Evolutionary conservation across 2,888 invertebrate species (phyloP).

Genomic region (Phanerotoma sp.): DNA sequence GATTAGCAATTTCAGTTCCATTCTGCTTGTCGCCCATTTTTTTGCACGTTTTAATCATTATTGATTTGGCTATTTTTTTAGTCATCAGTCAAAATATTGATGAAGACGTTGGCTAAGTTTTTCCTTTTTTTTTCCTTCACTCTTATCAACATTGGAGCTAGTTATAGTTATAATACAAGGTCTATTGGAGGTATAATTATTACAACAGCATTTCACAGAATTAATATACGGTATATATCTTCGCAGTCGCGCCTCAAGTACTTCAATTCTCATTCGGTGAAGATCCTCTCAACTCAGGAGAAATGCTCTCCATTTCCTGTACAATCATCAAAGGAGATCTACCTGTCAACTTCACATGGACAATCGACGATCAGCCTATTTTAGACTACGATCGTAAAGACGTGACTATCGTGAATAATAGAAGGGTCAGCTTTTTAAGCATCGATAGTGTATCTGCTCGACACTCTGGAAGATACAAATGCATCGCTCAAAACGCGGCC

Average conservation of each 20-base stretch:
- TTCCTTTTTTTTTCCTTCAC: conserved; percentile 5
- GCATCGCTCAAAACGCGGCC: conserved; percentile 68
- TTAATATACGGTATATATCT: background rate
- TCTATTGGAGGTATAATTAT: too few relatives aligned
- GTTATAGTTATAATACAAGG: too few relatives aligned
- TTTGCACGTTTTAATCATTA: background rate
- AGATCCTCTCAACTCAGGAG: conserved; percentile 60
- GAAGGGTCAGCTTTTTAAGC: conserved; percentile 67
- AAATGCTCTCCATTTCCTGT: conserved; percentile 64
- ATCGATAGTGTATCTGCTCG: conserved; percentile 66
- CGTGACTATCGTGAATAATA: conserved; percentile 67
- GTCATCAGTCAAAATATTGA: background rate
- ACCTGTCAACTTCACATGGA: conserved; percentile 72
- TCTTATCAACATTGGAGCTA: background rate
- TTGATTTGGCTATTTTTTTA: background rate
- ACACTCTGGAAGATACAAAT: conserved; percentile 73
- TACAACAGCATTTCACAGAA: too few relatives aligned
- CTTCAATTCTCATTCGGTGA: conserved; percentile 62
- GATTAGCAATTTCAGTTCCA: conserved; percentile 17
- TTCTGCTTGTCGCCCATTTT: conserved; percentile 6
- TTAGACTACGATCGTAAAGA: conserved; percentile 58
- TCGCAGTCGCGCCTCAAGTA: conserved; percentile 63
- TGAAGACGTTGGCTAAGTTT: conserved; percentile 3
- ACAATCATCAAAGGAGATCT: conserved; percentile 65
- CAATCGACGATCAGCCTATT: conserved; percentile 66